Evolutionary conservation across 2,888 invertebrate genomes (phyloP).

Genomic region (Ectemnius lituratus): DNA sequence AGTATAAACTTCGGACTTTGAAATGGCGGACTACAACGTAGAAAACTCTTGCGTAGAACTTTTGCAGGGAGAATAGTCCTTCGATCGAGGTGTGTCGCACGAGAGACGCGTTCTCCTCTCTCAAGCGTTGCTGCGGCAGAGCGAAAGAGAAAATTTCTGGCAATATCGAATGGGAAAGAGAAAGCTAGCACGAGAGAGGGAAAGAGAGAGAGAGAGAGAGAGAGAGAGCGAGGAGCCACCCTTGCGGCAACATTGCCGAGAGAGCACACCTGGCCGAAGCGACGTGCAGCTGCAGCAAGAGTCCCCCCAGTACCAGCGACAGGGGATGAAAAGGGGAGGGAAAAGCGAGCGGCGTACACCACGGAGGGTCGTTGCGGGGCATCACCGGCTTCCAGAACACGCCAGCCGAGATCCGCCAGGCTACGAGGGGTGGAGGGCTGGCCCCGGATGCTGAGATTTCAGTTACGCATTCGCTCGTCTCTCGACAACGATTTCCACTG

Average conservation of each 20-base stretch:
- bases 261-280: conserved; percentile 73
- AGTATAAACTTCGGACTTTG: background rate
- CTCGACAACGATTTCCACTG: conserved; percentile 54
- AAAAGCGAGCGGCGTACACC: conserved; percentile 59
- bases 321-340: conserved; percentile 74
- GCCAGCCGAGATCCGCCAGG: conserved; percentile 34
- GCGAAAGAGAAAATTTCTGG: conserved; percentile 30
- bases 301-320: conserved; percentile 65
- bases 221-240: conserved; percentile 58
- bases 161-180: conserved; percentile 31
- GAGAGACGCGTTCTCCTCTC: conserved; percentile 25
- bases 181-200: conserved; percentile 24
- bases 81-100: conserved; percentile 32
- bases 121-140: conserved; percentile 16
- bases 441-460: conserved; percentile 75
- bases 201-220: conserved; percentile 22
- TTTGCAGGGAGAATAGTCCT: conserved; percentile 36
- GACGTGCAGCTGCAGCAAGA: conserved; percentile 72
- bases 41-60: conserved; percentile 9
- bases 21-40: background rate
- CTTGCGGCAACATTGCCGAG: conserved; percentile 69
- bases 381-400: conserved; percentile 50
- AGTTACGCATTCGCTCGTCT: conserved; percentile 68
- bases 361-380: conserved; percentile 65
- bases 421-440: conserved; percentile 36